These are phyloP conservation scores for Teleopsis dalmanni DNA, from an alignment of 1,140 invertebrate species.

Conservation along the genomic window DNA sequence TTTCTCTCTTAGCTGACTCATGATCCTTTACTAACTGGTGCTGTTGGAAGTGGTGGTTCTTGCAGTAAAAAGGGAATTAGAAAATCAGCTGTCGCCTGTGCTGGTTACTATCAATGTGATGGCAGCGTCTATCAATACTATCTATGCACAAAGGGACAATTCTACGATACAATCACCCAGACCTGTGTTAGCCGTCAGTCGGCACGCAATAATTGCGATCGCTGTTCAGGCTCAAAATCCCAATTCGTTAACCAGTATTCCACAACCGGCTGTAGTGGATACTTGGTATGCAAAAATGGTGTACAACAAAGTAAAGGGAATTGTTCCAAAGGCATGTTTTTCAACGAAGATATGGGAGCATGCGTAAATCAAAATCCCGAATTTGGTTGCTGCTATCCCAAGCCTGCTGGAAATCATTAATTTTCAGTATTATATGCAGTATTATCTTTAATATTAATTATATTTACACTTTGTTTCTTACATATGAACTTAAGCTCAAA, in stretches of 20 bases:
- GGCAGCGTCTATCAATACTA: neutral
- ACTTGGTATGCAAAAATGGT: slow-evolving; percentile 20
- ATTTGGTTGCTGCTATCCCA: neutral
- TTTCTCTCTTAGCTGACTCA: slow-evolving; percentile 18
- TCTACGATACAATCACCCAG: slow-evolving; percentile 15
- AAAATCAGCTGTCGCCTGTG: slow-evolving; percentile 16
- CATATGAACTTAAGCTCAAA: too few relatives aligned
- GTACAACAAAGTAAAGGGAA: slow-evolving; percentile 7
- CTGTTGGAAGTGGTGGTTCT: neutral
- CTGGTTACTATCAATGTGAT: slow-evolving; percentile 20
- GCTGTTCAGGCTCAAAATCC: slow-evolving; percentile 16
- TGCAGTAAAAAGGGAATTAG: slow-evolving; percentile 9
- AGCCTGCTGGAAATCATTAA: too few relatives aligned
- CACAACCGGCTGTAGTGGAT: slow-evolving; percentile 14
- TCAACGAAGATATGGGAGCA: slow-evolving; percentile 17
- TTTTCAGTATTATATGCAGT: too few relatives aligned
- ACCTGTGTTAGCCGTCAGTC: slow-evolving; percentile 14
- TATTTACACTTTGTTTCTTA: too few relatives aligned
- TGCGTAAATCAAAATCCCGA: neutral
- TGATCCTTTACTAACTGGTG: slow-evolving; percentile 11
- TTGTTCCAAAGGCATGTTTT: slow-evolving; percentile 15
- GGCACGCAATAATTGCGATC: slow-evolving; percentile 23
- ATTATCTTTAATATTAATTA: too few relatives aligned
- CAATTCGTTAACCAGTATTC: slow-evolving; percentile 23
- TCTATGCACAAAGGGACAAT: slow-evolving; percentile 10